Evolutionary conservation across 1,140 invertebrate genomes (phyloP), one percentile per base, ranked within the genome.

Genomic region (Drosophila pruinosa): DNA sequence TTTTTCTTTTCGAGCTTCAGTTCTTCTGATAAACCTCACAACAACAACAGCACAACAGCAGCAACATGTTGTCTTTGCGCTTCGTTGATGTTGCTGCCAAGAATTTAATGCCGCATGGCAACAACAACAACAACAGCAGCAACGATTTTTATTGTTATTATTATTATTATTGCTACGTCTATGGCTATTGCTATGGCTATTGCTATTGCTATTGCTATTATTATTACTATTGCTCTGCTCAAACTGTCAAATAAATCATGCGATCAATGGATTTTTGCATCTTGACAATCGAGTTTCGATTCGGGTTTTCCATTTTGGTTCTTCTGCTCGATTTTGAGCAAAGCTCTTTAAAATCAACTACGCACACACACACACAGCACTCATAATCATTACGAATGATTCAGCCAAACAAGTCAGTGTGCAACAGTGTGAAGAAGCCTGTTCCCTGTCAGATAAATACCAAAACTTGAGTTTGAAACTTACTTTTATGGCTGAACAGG

Each of bases 211-310:
- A 43, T 64, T 54, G 22, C 24, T 28, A 41, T 45, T 61, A 48
- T 61, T 61, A 48, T 48, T 47, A 36, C 31, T 57, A 57, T 47
- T 36, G 41, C 41, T 36, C 36, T 28, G 36, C 58, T 15, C 45
- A 38, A 76, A 58, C 74, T 83, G 79, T 75, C 64, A 83, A 69
- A 81, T 78, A 71, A 78, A 78, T 82, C 79, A 82, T 70, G 56
- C 62, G 58, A 52, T 41, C 69, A 81, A 59, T 50, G 72, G 67
- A 54, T 53, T 80, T 78, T 54, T 58, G 52, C 57, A 67, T 45
- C 19, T 68, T 10, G 59, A 50, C 52, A 1, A 26, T 22, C 38
- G 38, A 57, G 53, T 31, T 43, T 41, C 22, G n/a, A 24, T 38
- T 56, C 41, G 15, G 4, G 28, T 52, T 52, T 24, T 45, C 43